Conservation (phyloP, 2,113 vertebrate species). For the Clinocottus analis region DNA sequence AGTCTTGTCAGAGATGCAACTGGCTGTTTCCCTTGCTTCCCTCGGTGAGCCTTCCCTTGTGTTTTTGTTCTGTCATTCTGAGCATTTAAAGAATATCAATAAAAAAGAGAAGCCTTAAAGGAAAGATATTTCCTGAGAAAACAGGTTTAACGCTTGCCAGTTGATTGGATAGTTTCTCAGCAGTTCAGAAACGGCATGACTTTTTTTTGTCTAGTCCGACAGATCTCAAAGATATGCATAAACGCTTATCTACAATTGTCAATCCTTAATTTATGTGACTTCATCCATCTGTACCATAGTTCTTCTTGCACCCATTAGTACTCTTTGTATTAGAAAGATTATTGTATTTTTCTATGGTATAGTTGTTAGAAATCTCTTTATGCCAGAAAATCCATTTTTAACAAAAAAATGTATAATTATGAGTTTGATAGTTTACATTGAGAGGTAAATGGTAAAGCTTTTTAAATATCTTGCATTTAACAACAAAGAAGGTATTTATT, state of each 20-base stretch:
- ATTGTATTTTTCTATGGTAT: background rate
- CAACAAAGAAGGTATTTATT: background rate
- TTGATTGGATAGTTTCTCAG: background rate
- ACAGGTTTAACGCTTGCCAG: background rate
- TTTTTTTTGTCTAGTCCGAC: background rate
- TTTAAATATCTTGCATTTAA: background rate
- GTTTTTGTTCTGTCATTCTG: background rate
- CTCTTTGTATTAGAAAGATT: background rate
- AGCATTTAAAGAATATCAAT: slow-evolving; percentile 1
- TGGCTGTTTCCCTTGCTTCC: slow-evolving; percentile 29
- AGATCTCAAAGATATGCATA: slow-evolving; percentile 6
- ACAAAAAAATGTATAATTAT: background rate
- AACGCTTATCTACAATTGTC: background rate
- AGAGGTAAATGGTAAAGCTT: background rate
- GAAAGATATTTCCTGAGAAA: background rate
- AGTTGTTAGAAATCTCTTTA: background rate
- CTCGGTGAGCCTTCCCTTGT: slow-evolving; percentile 2
- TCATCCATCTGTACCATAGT: background rate
- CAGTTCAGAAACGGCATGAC: background rate
- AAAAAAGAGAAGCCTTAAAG: slow-evolving; percentile 11
- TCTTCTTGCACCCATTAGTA: background rate
- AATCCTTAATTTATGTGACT: background rate
- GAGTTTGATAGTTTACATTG: background rate
- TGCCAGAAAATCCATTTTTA: background rate
- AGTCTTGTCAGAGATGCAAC: background rate